phyloP scores from a whole-genome alignment of 1,140 invertebrate species.

The Sogatella furcifera region DNA sequence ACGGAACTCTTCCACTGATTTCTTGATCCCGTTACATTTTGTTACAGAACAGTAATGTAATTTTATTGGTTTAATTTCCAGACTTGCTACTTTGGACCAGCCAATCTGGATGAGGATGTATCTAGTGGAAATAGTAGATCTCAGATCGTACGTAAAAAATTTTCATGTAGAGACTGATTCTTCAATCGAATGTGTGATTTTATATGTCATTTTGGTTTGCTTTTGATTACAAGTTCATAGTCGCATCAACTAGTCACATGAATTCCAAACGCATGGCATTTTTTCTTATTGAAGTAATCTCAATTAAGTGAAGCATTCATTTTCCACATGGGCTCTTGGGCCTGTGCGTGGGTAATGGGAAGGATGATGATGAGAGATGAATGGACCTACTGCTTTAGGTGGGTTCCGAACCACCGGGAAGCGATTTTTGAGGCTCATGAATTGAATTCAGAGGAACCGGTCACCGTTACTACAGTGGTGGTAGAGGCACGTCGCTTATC shows the following conservation, averaged over 20 bases:
- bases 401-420: no score
- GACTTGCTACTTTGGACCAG: constrained; percentile 8
- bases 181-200: not conserved
- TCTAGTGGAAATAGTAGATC: not conserved
- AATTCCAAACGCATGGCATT: not conserved
- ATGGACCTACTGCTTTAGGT: no score
- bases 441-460: no score
- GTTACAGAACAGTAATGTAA: not conserved
- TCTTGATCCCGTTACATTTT: not conserved
- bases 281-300: not conserved
- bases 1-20: no score
- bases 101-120: constrained; percentile 1
- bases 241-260: not conserved
- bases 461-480: no score
- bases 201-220: not conserved
- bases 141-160: not conserved
- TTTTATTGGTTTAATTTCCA: not conserved
- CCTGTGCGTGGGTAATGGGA: no score
- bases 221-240: not conserved
- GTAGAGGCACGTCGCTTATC: no score
- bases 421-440: no score
- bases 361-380: no score
- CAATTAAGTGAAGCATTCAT: no score
- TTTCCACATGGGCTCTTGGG: no score
- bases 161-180: not conserved